Evolutionary conservation across 2,797 vertebrate species (phyloP).

Genomic region (Siniperca undulata): DNA sequence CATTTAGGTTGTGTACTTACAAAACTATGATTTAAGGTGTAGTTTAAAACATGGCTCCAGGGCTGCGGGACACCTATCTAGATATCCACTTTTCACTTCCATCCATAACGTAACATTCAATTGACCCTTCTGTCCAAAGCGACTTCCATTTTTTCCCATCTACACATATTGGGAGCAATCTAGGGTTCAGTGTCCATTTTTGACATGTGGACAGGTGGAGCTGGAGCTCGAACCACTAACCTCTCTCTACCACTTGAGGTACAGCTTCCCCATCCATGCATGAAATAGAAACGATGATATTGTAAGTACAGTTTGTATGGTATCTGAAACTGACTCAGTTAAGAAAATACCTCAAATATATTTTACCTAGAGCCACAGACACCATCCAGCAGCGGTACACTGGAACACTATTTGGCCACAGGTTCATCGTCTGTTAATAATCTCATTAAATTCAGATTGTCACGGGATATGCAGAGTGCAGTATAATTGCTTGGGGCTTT

Average conservation of each 20-base stretch:
- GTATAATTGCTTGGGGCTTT: not conserved
- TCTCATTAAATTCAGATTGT: not conserved
- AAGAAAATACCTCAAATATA: not conserved
- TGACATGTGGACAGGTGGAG: not conserved
- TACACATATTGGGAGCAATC: not conserved
- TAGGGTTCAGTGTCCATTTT: not conserved
- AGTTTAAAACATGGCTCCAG: not conserved
- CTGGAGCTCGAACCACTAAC: not conserved
- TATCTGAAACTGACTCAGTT: not conserved
- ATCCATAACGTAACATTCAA: not conserved
- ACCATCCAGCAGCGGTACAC: not conserved
- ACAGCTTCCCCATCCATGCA: not conserved
- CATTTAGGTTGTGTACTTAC: not conserved
- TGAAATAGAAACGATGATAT: not conserved
- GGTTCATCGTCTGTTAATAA: not conserved
- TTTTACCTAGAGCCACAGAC: not conserved
- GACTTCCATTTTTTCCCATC: not conserved
- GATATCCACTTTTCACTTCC: not conserved
- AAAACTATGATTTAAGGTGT: not conserved
- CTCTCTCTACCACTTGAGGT: not conserved
- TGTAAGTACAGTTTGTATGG: not conserved
- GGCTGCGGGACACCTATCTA: not conserved
- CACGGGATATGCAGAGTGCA: not conserved
- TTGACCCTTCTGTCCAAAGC: not conserved
- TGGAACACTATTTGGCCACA: not conserved